phyloP scores from a whole-genome alignment of 2,113 vertebrate genomes.

The Laticauda laticaudata region DNA sequence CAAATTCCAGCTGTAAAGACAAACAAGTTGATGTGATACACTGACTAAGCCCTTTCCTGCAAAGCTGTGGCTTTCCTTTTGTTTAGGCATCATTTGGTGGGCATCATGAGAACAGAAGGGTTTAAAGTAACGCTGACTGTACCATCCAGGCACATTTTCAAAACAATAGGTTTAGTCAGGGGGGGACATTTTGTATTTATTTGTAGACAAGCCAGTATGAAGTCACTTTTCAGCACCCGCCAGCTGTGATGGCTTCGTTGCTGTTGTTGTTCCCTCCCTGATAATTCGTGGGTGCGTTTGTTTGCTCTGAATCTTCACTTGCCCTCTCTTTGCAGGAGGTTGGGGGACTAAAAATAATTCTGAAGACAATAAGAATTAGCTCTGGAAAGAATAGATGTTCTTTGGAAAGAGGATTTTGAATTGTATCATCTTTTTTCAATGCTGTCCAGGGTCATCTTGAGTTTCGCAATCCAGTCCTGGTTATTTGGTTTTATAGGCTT shows the following conservation, averaged over 20 bases:
- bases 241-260: background rate
- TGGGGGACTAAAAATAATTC: background rate
- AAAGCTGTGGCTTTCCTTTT: conserved; percentile 38
- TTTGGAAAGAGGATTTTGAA: background rate
- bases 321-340: background rate
- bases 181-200: conserved; percentile 11
- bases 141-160: conserved; percentile 17
- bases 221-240: conserved; percentile 11
- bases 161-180: conserved; percentile 49
- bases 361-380: background rate
- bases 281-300: background rate
- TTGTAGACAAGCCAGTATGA: conserved; percentile 20
- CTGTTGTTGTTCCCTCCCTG: background rate
- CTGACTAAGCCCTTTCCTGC: conserved; percentile 46
- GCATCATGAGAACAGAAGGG: conserved; percentile 31
- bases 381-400: too few relatives aligned
- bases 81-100: conserved; percentile 26
- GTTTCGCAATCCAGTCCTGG: background rate
- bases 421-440: background rate
- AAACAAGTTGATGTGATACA: conserved; percentile 45
- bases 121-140: conserved; percentile 49
- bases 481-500: background rate
- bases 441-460: background rate
- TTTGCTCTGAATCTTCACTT: background rate
- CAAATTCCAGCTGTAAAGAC: conserved; percentile 44